Evolutionary conservation across 2,888 invertebrate species (phyloP), one percentile per base, ranked within the genome.

Genomic region (Pseudanteris insignis): DNA sequence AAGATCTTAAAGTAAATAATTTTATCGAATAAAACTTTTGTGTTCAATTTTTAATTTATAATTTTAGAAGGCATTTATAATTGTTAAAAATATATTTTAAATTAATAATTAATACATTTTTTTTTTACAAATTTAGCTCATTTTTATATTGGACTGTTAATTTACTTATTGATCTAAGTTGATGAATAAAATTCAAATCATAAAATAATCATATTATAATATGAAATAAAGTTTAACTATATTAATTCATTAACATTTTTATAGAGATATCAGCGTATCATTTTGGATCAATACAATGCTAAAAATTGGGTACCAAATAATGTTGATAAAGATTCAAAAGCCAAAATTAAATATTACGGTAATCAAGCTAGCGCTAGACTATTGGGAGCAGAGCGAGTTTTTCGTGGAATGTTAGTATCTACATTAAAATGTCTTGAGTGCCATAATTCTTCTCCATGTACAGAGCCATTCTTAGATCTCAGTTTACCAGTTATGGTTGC

Each of bases 391-490:
- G 97, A 98, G 79, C 90, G 90, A 77, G 89, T 98, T 41, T 99
- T 98, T 83, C 90, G 95, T 15, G 98, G 98, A 0, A 89, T 91
- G 72, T 84, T 97, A 8, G 91, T 96, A 1, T 96, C 95, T 18
- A 92, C 91, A 0, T 82, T 94, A 26, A 88, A 91, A 54, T 98
- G 97, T 78, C 89, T 92, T 70, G 92, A 92, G 62, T 98, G 98
- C 76, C 85, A 87, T 60, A 88, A 93, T 81, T 88, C 90, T 7
- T 95, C 95, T 0, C 90, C 92, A 72, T 86, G 92, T 8, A 90
- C 90, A 44, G 98, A 98, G 80, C 90, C 91, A 72, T 98, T 99
- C 81, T 84, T 97, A 46, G 98, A 99, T 81, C 85, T 99, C 65
- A 96, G 96, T 58, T 84, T 99, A 60, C 96, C 97, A 0, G 90